Evolutionary conservation across 2,113 vertebrate genomes (phyloP).

Genomic region (Paracyprichromis sp.): DNA sequence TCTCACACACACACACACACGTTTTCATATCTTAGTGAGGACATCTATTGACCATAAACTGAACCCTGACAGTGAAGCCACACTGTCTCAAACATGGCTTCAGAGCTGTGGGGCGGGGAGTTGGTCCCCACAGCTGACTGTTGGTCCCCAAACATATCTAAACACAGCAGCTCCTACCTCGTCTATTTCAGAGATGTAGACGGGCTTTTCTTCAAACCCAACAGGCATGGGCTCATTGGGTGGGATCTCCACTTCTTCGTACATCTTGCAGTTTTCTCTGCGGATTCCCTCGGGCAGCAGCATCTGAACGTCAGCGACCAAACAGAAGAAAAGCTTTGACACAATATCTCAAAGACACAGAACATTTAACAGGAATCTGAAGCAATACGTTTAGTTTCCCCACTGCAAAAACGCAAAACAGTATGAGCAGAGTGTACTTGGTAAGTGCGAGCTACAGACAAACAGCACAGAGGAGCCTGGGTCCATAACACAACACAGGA

Average conservation of each 20-base stretch:
- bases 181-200: constrained; percentile 89
- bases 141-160: not conserved
- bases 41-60: not conserved
- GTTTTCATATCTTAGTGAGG: not conserved
- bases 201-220: constrained; percentile 86
- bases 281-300: constrained; percentile 88
- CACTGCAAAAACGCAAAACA: not conserved
- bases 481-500: not conserved
- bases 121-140: not conserved
- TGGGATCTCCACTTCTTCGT: constrained; percentile 92
- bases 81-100: not conserved
- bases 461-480: not conserved
- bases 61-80: not conserved
- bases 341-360: not conserved
- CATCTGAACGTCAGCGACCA: constrained; percentile 70
- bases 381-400: not conserved
- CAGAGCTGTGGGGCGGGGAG: not conserved
- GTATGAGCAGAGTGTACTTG: not conserved
- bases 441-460: not conserved
- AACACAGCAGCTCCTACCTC: constrained; percentile 73
- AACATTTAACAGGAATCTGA: not conserved
- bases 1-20: not conserved
- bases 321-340: not conserved
- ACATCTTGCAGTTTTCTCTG: constrained; percentile 90
- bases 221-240: constrained; percentile 85